Evolutionary conservation across 64 coral and sea anemone species (phyloP), one percentile per base, ranked within the genome.

Genomic region (Pocillopora verrucosa): DNA sequence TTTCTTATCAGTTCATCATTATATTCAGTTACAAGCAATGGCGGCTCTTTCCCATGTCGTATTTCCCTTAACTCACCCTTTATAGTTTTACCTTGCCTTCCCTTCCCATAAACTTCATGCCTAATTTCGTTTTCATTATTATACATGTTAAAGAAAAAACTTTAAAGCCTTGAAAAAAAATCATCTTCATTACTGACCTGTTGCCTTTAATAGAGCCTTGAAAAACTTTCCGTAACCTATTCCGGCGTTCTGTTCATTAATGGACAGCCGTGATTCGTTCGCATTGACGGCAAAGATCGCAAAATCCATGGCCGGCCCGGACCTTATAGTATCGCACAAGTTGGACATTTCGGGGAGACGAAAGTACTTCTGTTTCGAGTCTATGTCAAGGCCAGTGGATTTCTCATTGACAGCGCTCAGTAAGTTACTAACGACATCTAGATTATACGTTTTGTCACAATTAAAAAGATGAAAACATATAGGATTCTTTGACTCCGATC

Each of bases 281-380:
- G 87, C 92, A 77, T 94, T 87, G 19, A 94, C 92, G 61, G 89
- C 92, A 85, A 94, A 94, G 57, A 94, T 87, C 16, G 92, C 92
- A 17, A 81, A 85, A 70, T 89, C 87, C 64, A 67, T 67, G 1
- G 64, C 13, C 19, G 64, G 64, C 19, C 17, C 64, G 1, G 64
- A 67, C 73, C 73, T 26, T 9, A 58, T 19, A 0, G 76, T 57
- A 26, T 88, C 58, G 10, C 79, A 86, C 36, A 82, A 78, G 58
- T 89, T 61, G 16, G 72, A n/a, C 92, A 94, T 94, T 41, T 61
- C 58, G 59, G 87, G 86, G 34, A 89, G 57, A 16, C 79, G 87
- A 80, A 94, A 94, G 60, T 89, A 94, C 17, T 61, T 60, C n/a
- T 94, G 73, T 56, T 65, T 34, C 5, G 84, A 38, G 13, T 36